phyloP scores from a whole-genome alignment of 1,140 invertebrate species.

The Vanessa tameamea region DNA sequence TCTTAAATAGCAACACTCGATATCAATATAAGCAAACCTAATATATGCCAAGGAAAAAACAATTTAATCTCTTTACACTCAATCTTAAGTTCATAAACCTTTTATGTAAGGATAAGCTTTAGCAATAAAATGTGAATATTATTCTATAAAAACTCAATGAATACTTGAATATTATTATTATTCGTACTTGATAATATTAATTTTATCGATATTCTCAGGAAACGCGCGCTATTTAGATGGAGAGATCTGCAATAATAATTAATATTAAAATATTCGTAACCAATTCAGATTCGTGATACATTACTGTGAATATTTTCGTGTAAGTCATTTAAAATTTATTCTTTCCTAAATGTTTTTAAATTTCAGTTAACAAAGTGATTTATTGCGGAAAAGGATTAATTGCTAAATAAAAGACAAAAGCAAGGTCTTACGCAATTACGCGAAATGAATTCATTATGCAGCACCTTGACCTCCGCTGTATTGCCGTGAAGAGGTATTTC shows the following conservation, averaged over 20 bases:
- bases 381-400: conserved; percentile 7
- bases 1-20: conserved; percentile 27
- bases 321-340: background rate
- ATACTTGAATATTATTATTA: conserved; percentile 4
- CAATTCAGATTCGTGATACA: background rate
- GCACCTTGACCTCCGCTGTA: conserved; percentile 62
- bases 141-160: conserved; percentile 22
- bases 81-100: conserved; percentile 38
- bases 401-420: conserved; percentile 14
- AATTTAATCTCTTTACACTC: conserved; percentile 37
- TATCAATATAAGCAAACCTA: background rate
- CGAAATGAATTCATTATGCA: conserved; percentile 17
- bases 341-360: background rate
- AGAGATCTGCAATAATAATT: conserved; percentile 1
- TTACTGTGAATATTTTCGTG: background rate
- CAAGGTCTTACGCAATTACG: conserved; percentile 17
- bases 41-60: conserved; percentile 19
- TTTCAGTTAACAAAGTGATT: background rate
- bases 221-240: too few relatives aligned
- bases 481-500: conserved; percentile 53
- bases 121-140: conserved; percentile 26
- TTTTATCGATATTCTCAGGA: conserved; percentile 4
- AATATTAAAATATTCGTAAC: conserved; percentile 8
- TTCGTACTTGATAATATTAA: conserved; percentile 16
- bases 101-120: conserved; percentile 38